phyloP scores from a whole-genome alignment of 2,113 vertebrate genomes.

The Chamaea fasciata region DNA sequence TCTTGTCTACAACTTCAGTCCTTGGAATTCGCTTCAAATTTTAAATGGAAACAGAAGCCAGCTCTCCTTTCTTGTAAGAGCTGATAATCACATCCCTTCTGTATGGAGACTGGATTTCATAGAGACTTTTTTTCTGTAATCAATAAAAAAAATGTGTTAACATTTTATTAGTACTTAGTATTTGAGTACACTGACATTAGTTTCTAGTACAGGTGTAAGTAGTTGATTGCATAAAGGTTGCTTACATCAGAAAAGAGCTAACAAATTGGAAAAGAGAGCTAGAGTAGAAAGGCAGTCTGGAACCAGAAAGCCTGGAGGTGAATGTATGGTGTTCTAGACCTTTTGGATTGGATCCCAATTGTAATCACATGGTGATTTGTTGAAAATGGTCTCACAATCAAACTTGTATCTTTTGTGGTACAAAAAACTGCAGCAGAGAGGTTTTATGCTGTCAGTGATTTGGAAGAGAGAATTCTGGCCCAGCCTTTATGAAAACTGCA shows the following conservation, averaged over 20 bases:
- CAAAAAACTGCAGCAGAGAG: neutral
- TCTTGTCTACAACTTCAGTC: neutral
- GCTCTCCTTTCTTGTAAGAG: neutral
- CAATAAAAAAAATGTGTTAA: neutral
- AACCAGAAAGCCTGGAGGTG: neutral
- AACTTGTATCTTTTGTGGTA: neutral
- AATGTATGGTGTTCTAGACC: neutral
- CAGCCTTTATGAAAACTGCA: neutral
- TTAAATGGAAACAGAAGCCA: slow-evolving; percentile 14
- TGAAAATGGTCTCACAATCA: neutral
- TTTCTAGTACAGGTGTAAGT: neutral
- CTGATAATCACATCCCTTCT: neutral
- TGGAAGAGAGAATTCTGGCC: neutral
- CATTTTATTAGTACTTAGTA: neutral
- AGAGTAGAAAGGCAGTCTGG: neutral
- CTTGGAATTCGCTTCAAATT: slow-evolving; percentile 3
- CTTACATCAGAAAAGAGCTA: neutral
- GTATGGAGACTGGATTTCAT: neutral
- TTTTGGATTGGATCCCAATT: neutral
- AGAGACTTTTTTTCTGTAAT: neutral
- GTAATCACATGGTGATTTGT: neutral
- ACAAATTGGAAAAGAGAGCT: neutral
- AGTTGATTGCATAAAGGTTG: neutral
- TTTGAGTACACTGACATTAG: neutral
- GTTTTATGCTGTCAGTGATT: neutral